phyloP scores from a whole-genome alignment of 2,888 invertebrate genomes.

The Parthenolecanium corni region DNA sequence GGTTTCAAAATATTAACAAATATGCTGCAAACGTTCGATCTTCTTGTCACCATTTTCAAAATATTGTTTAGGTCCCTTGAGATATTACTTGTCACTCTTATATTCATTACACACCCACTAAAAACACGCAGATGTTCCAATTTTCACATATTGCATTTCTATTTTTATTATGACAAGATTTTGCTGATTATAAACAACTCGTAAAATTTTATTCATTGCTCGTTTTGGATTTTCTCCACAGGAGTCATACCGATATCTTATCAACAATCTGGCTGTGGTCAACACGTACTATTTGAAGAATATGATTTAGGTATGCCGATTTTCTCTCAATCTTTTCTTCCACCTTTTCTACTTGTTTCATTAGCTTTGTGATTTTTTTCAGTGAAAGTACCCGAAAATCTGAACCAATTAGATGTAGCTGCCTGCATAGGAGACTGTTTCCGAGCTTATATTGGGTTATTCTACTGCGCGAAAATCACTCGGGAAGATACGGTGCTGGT shows the following conservation, averaged over 20 bases:
- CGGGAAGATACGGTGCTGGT: slow-evolving; percentile 40
- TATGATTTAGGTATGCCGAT: slow-evolving; percentile 40
- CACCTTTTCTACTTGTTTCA: background rate
- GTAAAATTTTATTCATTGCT: background rate
- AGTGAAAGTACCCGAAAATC: slow-evolving; percentile 13
- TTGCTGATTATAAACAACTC: no score
- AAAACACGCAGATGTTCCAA: no score
- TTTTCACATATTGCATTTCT: no score
- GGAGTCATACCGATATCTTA: slow-evolving; percentile 41
- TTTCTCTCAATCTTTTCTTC: background rate
- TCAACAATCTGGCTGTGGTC: slow-evolving; percentile 40
- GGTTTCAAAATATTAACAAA: no score
- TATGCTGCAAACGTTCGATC: no score
- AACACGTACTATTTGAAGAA: slow-evolving; percentile 39
- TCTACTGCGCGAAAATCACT: slow-evolving; percentile 39
- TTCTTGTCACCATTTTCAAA: no score
- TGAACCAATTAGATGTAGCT: slow-evolving; percentile 38
- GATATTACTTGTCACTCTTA: no score
- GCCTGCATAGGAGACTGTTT: slow-evolving; percentile 41
- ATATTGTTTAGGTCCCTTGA: no score
- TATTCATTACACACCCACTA: no score
- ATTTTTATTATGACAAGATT: no score
- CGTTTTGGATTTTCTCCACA: slow-evolving; percentile 34
- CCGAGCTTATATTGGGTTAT: slow-evolving; percentile 41
- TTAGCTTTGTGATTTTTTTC: background rate